Evolutionary conservation across 2,888 invertebrate genomes (phyloP).

Genomic region (Laothoe populi): DNA sequence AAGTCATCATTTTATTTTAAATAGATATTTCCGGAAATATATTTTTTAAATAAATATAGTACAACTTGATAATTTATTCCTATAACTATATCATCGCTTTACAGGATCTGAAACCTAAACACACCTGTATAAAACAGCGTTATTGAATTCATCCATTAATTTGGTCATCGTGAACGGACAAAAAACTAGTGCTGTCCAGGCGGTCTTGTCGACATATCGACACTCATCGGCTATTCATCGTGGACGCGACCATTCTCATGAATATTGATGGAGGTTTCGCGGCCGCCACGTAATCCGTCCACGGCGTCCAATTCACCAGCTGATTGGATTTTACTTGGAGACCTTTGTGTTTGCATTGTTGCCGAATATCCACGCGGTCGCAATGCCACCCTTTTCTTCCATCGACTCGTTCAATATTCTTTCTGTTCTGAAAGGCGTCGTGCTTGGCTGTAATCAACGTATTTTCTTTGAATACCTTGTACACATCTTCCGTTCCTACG

Average conservation of each 20-base stretch:
- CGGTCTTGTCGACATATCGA: conserved; percentile 43
- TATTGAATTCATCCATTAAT: not conserved
- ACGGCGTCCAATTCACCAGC: conserved; percentile 52
- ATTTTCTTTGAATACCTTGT: too few species aligned
- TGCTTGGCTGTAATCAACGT: too few species aligned
- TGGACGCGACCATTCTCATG: conserved; percentile 61
- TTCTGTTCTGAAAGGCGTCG: too few species aligned
- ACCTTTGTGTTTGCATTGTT: conserved; percentile 48
- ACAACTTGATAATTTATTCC: too few species aligned
- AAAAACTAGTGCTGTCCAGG: conserved; percentile 36
- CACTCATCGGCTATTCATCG: conserved; percentile 73
- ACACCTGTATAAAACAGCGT: not conserved
- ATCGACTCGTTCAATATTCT: not conserved
- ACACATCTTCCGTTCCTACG: too few species aligned
- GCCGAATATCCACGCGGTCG: conserved; percentile 30
- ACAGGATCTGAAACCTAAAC: not conserved
- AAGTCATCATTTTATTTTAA: too few species aligned
- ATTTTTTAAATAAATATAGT: too few species aligned
- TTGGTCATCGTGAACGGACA: conserved; percentile 15
- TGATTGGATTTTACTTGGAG: conserved; percentile 58
- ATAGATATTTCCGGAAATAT: too few species aligned
- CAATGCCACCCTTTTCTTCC: not conserved
- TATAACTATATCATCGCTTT: not conserved
- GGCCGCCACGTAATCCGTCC: conserved; percentile 66
- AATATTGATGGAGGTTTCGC: conserved; percentile 75